Percentiles rank a stretch among this genome's conserved stretches.
Evolutionary conservation across 2,113 vertebrate genomes (phyloP).

Genomic region (Choloepus hoffmanni): DNA sequence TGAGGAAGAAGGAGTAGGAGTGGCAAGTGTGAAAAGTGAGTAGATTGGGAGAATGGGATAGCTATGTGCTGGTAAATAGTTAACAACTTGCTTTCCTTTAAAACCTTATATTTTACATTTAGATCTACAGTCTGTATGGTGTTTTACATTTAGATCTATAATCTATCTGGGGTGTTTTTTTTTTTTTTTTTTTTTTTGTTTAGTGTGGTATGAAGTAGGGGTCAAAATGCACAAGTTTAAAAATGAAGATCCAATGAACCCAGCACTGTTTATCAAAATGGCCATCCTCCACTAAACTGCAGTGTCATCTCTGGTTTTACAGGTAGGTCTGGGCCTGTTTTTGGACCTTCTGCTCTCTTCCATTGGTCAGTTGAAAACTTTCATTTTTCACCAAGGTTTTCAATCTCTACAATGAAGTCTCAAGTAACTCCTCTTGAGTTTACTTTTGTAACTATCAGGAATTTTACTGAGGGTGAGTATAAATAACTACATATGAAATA

Average conservation of each 20-base stretch:
- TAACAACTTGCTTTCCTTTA: not conserved
- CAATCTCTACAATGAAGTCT: not conserved
- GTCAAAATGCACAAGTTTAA: conserved; percentile 20
- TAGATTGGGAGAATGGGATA: not conserved
- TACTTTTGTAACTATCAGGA: not conserved
- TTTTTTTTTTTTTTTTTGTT: not conserved
- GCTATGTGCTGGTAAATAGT: not conserved
- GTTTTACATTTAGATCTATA: not conserved
- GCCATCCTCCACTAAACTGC: not conserved
- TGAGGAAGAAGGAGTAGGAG: not conserved
- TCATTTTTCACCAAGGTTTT: not conserved
- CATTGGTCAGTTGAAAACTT: not conserved
- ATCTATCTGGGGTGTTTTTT: not conserved
- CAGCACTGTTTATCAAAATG: not conserved
- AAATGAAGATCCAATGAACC: not conserved
- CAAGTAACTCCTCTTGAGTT: not conserved
- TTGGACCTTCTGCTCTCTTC: not conserved
- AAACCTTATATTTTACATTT: conserved; percentile 6
- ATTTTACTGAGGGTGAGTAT: not conserved
- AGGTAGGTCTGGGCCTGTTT: not conserved
- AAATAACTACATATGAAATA: not conserved
- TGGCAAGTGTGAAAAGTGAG: not conserved
- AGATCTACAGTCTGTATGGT: not conserved
- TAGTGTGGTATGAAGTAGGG: not conserved
- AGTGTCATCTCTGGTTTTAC: not conserved